Percentiles rank a stretch among this genome's conserved stretches.
These are phyloP conservation scores for Papilio dardanus DNA, from an alignment of 1,140 invertebrate species.

Conservation along the genomic window DNA sequence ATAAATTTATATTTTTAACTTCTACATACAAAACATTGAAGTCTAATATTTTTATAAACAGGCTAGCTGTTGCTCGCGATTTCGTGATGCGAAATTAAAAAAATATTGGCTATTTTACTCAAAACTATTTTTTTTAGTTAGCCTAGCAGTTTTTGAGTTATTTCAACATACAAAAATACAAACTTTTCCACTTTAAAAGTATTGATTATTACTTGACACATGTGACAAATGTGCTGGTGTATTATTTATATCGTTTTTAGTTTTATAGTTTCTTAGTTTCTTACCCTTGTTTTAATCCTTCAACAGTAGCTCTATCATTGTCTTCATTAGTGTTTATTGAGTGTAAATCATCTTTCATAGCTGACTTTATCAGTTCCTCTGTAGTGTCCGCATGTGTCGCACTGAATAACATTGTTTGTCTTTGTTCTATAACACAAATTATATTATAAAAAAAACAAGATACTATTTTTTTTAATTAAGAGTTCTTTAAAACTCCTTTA, in stretches of 20 bases:
- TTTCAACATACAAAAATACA: too few species aligned
- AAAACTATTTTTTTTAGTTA: too few species aligned
- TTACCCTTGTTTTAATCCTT: conserved; percentile 87
- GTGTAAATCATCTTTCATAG: conserved; percentile 89
- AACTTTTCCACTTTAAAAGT: too few species aligned
- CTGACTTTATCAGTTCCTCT: conserved; percentile 88
- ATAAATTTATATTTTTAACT: not conserved
- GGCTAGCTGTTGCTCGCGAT: too few species aligned
- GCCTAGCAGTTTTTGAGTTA: too few species aligned
- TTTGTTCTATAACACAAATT: conserved; percentile 67
- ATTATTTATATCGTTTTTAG: too few species aligned
- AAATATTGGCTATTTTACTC: too few species aligned
- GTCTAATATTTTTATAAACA: too few species aligned
- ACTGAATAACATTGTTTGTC: conserved; percentile 94
- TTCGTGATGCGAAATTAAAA: too few species aligned
- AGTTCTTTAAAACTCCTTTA: too few species aligned
- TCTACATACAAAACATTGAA: not conserved
- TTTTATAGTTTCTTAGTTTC: conserved; percentile 46
- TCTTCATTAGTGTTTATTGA: conserved; percentile 89
- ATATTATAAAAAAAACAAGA: not conserved
- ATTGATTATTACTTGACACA: too few species aligned
- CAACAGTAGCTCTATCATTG: conserved; percentile 87
- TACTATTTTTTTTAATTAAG: not conserved
- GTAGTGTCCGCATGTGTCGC: conserved; percentile 91
- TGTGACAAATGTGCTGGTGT: too few species aligned